A percentile compares a stretch with the other conserved stretches of the same genome.
These are phyloP conservation scores for Bubalus kerabau DNA, from an alignment of 2,113 vertebrate species.

Conservation along the genomic window DNA sequence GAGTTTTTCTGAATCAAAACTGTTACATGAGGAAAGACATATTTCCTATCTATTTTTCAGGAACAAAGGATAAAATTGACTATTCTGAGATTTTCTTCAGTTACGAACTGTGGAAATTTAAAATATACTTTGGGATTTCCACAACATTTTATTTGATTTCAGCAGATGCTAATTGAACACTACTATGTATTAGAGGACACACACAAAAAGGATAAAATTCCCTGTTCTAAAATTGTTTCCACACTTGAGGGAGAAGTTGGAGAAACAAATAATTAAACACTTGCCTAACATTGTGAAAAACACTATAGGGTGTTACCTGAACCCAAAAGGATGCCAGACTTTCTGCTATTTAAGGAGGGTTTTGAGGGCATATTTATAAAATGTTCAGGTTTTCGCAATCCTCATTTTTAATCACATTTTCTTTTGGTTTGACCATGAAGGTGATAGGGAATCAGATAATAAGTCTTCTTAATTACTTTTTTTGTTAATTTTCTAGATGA, in stretches of 20 bases:
- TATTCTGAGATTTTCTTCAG: not conserved
- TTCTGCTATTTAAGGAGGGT: not conserved
- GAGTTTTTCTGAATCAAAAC: constrained; percentile 1
- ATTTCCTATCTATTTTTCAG: not conserved
- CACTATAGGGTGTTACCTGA: not conserved
- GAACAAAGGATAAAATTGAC: not conserved
- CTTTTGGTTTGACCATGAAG: constrained; percentile 61
- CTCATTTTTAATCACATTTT: constrained; percentile 27
- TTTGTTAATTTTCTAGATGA: constrained; percentile 75
- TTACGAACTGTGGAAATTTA: not conserved
- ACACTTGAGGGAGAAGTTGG: not conserved
- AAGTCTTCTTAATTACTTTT: constrained; percentile 72
- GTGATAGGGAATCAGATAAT: constrained; percentile 65
- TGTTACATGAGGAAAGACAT: not conserved
- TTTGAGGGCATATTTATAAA: constrained; percentile 16
- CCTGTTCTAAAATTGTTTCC: not conserved
- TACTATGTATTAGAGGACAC: not conserved
- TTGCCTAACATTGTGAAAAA: not conserved
- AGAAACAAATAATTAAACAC: not conserved
- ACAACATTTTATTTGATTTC: constrained; percentile 8
- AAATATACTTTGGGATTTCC: not conserved
- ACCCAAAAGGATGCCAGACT: not conserved
- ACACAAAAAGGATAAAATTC: not conserved
- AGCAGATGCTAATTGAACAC: not conserved
- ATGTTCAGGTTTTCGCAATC: not conserved